Base-by-base conservation (phyloP, 2,888 invertebrate genomes). In the Dicyrtoma fusca region DNA sequence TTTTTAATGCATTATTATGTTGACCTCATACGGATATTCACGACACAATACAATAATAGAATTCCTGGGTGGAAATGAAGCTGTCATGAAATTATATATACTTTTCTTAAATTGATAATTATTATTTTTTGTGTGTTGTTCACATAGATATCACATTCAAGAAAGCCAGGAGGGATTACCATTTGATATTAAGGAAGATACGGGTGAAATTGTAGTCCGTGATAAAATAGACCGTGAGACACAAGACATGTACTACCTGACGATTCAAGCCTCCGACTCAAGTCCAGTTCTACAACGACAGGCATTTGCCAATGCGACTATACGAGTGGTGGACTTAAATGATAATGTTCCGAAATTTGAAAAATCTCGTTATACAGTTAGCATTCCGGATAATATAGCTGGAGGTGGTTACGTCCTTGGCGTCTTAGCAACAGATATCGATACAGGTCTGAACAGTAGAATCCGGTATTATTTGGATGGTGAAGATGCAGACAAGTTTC, bases 251-350 rank as follows among this genome's bases (percentile, higher is more conserved):
- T 95, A 95, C 82, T 89, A 90, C 82, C 85, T 96, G 76, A 92
- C 92, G 1, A 85, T 95, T 19, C 91, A 93, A 86, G 95, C 95
- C 1, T 91, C 92, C 83, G 95, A 95, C 83, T 92, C 91, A 74
- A 94, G 94, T 26, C 89, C 92, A 0, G 94, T 93, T 0, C 92
- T 92, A 80, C 92, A 92, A 0, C 86, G 90, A 79, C 92, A 92
- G 0, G 89, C 92, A 1, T 91, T 92, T 13, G 88, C 94, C 0
- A 91, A 90, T 14, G 89, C 94, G 23, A 84, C 84, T 1, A 91
- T 94, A 82, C 90, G 97, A 8, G 87, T 87, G n/a, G 87, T 97
- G 2, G 90, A 92, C 76, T 17, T 95, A 83, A 97, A 97, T 83
- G 97, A 97, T 83, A 95, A 95, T 83, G 89, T 91, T 0, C 96